Conservation (phyloP, 2,113 vertebrate genomes). For the Phalacrocorax carbo region DNA sequence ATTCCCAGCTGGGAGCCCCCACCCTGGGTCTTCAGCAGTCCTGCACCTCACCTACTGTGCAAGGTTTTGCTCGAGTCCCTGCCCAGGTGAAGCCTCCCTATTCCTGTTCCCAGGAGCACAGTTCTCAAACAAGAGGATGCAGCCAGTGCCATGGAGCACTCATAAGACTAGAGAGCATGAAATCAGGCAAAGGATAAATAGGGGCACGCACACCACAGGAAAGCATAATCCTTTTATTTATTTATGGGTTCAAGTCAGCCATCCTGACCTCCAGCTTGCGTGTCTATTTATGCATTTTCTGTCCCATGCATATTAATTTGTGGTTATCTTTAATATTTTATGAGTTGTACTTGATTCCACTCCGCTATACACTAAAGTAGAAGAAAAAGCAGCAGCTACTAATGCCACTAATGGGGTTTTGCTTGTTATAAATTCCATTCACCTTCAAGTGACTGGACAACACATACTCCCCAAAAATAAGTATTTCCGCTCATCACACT, state of each 20-base stretch:
- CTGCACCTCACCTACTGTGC: not conserved
- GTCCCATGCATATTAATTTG: not conserved
- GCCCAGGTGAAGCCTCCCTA: not conserved
- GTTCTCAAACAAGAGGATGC: not conserved
- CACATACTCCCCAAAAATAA: not conserved
- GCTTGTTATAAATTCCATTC: not conserved
- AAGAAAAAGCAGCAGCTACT: not conserved
- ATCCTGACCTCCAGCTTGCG: not conserved
- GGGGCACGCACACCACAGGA: not conserved
- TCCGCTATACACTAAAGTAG: not conserved
- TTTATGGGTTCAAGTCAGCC: not conserved
- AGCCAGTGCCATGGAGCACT: not conserved
- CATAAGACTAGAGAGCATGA: not conserved
- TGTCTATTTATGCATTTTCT: not conserved
- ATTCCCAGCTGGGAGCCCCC: not conserved
- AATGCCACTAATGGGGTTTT: not conserved
- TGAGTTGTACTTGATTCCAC: not conserved
- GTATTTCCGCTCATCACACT: not conserved
- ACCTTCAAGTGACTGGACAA: not conserved
- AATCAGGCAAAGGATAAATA: not conserved
- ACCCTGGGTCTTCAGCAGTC: not conserved
- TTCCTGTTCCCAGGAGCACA: not conserved
- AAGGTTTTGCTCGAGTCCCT: not conserved
- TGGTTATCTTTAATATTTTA: constrained; percentile 27
- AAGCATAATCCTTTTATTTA: constrained; percentile 3